Evolutionary conservation across 2,113 vertebrate genomes (phyloP), one percentile per base, ranked within the genome.

Genomic region (Phodopus roborovskii): DNA sequence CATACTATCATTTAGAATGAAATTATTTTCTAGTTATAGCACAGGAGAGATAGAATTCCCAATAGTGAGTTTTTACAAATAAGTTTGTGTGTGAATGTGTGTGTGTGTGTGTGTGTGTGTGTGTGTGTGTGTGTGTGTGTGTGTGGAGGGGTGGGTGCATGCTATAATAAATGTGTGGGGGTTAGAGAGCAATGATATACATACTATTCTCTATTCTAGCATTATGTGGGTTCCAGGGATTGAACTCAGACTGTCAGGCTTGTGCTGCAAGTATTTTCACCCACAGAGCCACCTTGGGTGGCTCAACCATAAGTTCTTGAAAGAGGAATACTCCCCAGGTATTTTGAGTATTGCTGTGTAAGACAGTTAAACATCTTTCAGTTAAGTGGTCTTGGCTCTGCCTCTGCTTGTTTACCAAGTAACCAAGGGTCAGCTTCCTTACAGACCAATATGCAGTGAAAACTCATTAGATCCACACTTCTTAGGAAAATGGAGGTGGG

Each of bases 321-420:
- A 78, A 60, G 73, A 89, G 33, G 50, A 75, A 94, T 56, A 88
- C 7, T 60, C 48, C 58, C 4, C 8, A 70, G 83, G 50, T 24
- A 92, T 90, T 91, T 73, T 90, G n/a, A 16, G 71, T 30, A 92
- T 39, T 45, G 24, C 56, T 74, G 87, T 94, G 36, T 62, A 96
- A 94, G 94, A 30, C 62, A 79, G 24, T 39, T 58, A 26, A 70
- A 33, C 48, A 83, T 58, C 62, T 90, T 88, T 74, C 87, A 92
- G 86, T 88, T 75, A 94, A 75, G 48, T 71, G 56, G 50, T 70
- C 68, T 83, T 11, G 0, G 66, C 53, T 89, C 30, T 45, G 33
- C 22, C 26, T 30, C 58, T 86, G 28, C 39, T 92, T 90, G 26
- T 70, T 26, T 86, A 79, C 4, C n/a, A 78, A 77, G 17, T 64